Base-by-base conservation (phyloP, 2,113 vertebrate species). In the Apteryx owenii region DNA sequence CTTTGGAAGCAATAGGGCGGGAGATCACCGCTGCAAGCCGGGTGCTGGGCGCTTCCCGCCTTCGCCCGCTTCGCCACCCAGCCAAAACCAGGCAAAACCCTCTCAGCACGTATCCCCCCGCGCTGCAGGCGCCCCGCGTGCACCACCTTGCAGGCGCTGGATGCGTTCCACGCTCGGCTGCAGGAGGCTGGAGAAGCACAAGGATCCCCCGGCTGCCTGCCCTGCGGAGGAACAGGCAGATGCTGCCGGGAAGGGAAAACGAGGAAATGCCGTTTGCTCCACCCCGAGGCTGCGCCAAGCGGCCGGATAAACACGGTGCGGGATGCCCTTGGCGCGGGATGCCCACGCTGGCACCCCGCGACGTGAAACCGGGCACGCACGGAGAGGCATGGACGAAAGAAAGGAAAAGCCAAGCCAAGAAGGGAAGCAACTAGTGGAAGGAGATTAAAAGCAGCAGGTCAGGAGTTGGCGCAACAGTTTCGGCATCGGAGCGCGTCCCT, bases 111-210 rank as follows among this genome's bases (percentile, higher is more conserved):
- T 38, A 38, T 38, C 36, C 36, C 36, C 36, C 36, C 36, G 36
- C 36, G 36, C 36, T 38, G 36, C 36, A 38, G 36, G 36, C 36
- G 36, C 36, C 36, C 36, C 36, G 36, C 36, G 36, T 38, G 36
- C 36, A 38, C 36, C 91, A 7, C 29, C 95, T 83, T 65, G 40
- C 96, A 84, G 62, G 80, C 64, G 95, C 94, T 91, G 33, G 53
- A 98, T 96, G 97, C 96, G 53, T 77, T 96, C 95, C 97, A 97
- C 96, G 92, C 96, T 81, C 85, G 83, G 94, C 95, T 97, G 97
- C 97, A 93, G 97, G 96, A 95, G 83, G 94, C 95, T 97, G 97
- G 96, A 93, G 97, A 95, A 95, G 83, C 5, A 1, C n/a, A 87
- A 96, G 88, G 71, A 94, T 93, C 61, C 88, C 96, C 90, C 5